Evolutionary conservation across 2,797 vertebrate species (phyloP).

Genomic region (Microctenopoma steveboyesi): DNA sequence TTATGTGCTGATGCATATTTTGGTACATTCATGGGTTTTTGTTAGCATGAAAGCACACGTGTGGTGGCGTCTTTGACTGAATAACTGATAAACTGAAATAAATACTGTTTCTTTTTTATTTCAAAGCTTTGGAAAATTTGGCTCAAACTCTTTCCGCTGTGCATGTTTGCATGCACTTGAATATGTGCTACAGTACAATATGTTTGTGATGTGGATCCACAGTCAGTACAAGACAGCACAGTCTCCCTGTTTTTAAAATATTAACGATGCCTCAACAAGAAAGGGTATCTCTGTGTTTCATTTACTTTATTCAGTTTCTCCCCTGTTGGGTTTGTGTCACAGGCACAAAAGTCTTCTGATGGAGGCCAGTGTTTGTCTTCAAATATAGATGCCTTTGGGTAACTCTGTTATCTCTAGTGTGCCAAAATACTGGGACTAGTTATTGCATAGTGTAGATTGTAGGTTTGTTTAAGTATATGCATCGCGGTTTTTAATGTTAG

Average conservation of each 20-base stretch:
- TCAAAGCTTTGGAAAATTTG: slow-evolving; percentile 57
- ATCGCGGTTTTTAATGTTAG: neutral
- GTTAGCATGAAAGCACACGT: slow-evolving; percentile 19
- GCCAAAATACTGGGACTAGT: neutral
- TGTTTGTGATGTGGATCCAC: slow-evolving; percentile 33
- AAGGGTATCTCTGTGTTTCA: slow-evolving; percentile 46
- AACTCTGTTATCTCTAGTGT: slow-evolving; percentile 3
- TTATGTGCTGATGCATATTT: slow-evolving; percentile 13
- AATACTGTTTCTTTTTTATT: slow-evolving; percentile 31
- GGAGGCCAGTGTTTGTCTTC: slow-evolving; percentile 14
- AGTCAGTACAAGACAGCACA: slow-evolving; percentile 24
- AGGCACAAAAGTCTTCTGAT: slow-evolving; percentile 14
- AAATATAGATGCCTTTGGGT: slow-evolving; percentile 18
- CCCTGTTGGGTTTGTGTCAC: slow-evolving; percentile 37
- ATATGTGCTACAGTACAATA: slow-evolving; percentile 14
- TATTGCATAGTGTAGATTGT: neutral
- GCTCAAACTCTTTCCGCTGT: slow-evolving; percentile 75
- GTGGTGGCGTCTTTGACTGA: slow-evolving; percentile 20
- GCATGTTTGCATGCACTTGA: slow-evolving; percentile 22
- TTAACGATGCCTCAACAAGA: slow-evolving; percentile 50
- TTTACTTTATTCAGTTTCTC: slow-evolving; percentile 34
- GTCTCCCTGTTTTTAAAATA: slow-evolving; percentile 52
- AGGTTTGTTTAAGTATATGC: slow-evolving; percentile 14
- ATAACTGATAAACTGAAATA: too few species aligned
- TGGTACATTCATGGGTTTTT: slow-evolving; percentile 10